phyloP scores from a whole-genome alignment of 2,797 vertebrate genomes.

The Mycteria americana region DNA sequence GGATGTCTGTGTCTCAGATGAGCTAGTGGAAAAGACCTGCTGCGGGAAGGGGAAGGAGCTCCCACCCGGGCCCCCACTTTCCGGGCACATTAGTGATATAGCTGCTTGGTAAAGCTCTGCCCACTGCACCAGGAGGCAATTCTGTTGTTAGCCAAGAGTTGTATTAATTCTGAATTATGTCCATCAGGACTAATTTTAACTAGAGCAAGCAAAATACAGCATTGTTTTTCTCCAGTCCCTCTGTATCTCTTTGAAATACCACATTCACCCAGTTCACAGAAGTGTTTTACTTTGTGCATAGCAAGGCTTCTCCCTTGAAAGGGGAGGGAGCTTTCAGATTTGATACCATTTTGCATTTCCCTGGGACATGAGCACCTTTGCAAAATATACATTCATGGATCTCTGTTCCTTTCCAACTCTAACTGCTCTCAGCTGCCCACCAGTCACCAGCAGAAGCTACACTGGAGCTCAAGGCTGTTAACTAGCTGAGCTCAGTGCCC shows the following conservation, averaged over 20 bases:
- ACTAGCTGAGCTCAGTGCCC: neutral
- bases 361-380: neutral
- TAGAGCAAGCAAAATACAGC: neutral
- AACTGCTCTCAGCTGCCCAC: neutral
- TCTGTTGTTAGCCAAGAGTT: neutral
- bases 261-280: neutral
- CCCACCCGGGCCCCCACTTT: fast-evolving
- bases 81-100: fast-evolving
- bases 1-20: neutral
- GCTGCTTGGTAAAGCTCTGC: neutral
- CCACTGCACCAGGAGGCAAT: neutral
- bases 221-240: neutral
- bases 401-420: neutral
- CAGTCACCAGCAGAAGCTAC: neutral
- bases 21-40: neutral
- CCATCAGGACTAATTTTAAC: neutral
- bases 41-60: neutral
- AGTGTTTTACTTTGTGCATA: neutral
- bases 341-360: neutral
- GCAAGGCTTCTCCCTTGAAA: neutral
- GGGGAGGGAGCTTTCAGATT: neutral
- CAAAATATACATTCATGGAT: neutral
- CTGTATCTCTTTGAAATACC: neutral
- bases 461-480: neutral
- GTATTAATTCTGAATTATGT: neutral